Base-by-base conservation (phyloP, 2,113 vertebrate genomes). In the Crotalus helleri region DNA sequence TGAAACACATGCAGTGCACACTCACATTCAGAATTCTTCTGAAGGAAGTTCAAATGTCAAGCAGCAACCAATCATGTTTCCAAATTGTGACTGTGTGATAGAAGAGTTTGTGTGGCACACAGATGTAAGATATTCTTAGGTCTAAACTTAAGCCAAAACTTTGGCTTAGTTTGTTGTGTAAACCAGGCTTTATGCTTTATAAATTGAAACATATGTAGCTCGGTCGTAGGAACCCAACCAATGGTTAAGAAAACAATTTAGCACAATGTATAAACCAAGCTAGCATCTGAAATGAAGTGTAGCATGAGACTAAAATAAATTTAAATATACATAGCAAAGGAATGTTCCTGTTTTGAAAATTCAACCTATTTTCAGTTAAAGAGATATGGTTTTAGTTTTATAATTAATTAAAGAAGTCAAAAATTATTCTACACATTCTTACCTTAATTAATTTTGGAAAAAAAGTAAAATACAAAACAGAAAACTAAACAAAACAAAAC, bases 1-100 rank as follows among this genome's bases (percentile, higher is more conserved):
- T 94, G 94, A 92, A 55, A 21, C 46, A 93, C 39, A 95, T 85
- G 89, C 4, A n/a, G 11, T 64, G 61, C 61, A 74, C 91, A 89
- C 91, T 59, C 57, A 29, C 39, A 94, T 90, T 87, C 91, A 59
- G 93, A 15, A 5, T 33, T 91, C 87, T 91, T 91, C 88, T 55
- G 53, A 89, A 59, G 44, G 51, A 57, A 88, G 13, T 3, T 57
- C 39, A 59, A 93, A 49, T 88, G 92, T 51, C 15, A 92, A 85
- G 39, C 9, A 64, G 3, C 94, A 91, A 29, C 12, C 61, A 89
- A 11, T 24, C 4, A 57, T 29, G 15, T 10, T 39, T 89, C 54
- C 5, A n/a, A 24, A 89, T 23, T 19, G 24, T 81, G n/a, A 57
- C 69, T 26, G 17, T 26, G n/a, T 44, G 85, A 44, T 23, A 23